Evolutionary conservation across 2,113 vertebrate genomes (phyloP).

Genomic region (Oxyruncus cristatus): DNA sequence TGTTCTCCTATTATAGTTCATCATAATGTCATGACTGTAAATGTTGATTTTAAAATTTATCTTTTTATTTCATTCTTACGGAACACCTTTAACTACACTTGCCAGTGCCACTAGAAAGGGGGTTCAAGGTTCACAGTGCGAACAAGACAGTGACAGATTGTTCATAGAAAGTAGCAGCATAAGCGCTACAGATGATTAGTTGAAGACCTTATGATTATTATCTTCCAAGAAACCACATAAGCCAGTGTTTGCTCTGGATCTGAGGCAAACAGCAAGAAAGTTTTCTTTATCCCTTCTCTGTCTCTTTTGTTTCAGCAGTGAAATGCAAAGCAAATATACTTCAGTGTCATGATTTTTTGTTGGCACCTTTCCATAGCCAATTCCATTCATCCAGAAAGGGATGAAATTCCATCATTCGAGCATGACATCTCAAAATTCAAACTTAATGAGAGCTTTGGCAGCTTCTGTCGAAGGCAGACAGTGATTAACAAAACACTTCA

Average conservation of each 20-base stretch:
- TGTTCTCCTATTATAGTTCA: slow-evolving; percentile 6
- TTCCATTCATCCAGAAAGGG: slow-evolving; percentile 84
- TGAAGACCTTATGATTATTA: slow-evolving; percentile 48
- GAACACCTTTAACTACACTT: not conserved
- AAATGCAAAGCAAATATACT: slow-evolving; percentile 75
- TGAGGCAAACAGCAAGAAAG: slow-evolving; percentile 59
- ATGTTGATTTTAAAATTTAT: not conserved
- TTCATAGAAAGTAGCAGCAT: slow-evolving; percentile 10
- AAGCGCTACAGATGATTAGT: slow-evolving; percentile 37
- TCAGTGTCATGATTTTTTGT: slow-evolving; percentile 71
- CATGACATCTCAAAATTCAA: slow-evolving; percentile 92
- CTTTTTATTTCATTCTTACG: not conserved
- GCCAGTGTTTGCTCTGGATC: slow-evolving; percentile 25
- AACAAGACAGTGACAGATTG: slow-evolving; percentile 57
- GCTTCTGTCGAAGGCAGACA: slow-evolving; percentile 98
- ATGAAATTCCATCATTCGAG: slow-evolving; percentile 87
- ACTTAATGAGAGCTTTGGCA: slow-evolving; percentile 99
- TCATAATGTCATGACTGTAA: not conserved
- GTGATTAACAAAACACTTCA: slow-evolving; percentile 99
- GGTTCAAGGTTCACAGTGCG: slow-evolving; percentile 46
- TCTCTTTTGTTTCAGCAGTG: slow-evolving; percentile 70
- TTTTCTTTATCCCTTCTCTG: not conserved
- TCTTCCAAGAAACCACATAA: slow-evolving; percentile 38
- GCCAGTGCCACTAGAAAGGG: not conserved
- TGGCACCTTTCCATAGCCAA: slow-evolving; percentile 81